Conservation (phyloP, 2,113 vertebrate species). For the Tenrec ecaudatus region DNA sequence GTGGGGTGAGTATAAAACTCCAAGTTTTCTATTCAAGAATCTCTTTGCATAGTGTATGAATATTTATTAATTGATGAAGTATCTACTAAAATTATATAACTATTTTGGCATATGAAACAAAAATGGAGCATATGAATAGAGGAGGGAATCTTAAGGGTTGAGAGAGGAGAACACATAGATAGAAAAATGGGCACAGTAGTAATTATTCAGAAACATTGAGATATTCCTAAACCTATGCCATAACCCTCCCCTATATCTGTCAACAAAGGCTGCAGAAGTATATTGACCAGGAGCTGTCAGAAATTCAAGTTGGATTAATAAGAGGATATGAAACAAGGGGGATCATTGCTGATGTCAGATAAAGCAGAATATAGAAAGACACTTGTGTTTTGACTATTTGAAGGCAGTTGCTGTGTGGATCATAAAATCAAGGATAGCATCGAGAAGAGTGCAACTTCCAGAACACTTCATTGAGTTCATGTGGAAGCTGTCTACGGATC, state of each 20-base stretch:
- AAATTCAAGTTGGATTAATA: too few relatives aligned
- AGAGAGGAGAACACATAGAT: neutral
- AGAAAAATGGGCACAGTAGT: conserved; percentile 13
- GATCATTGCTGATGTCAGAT: too few relatives aligned
- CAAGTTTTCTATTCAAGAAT: conserved; percentile 38
- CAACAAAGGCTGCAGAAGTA: too few relatives aligned
- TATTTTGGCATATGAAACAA: neutral
- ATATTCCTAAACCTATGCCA: neutral
- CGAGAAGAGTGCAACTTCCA: too few relatives aligned
- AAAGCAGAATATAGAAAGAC: too few relatives aligned
- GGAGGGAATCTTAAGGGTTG: neutral
- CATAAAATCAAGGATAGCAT: too few relatives aligned
- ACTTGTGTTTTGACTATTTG: too few relatives aligned
- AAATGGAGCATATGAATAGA: neutral
- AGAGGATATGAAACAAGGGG: too few relatives aligned
- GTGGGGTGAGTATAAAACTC: conserved; percentile 44
- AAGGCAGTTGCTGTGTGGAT: too few relatives aligned
- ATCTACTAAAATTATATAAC: conserved; percentile 31
- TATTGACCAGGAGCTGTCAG: too few relatives aligned
- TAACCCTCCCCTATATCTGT: neutral
- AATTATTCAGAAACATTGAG: neutral
- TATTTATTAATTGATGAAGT: conserved; percentile 34
- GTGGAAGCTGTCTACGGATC: too few relatives aligned
- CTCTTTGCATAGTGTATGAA: neutral
- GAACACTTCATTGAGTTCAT: too few relatives aligned